Conservation (phyloP, 1,140 invertebrate genomes). For the Prorops nasuta region DNA sequence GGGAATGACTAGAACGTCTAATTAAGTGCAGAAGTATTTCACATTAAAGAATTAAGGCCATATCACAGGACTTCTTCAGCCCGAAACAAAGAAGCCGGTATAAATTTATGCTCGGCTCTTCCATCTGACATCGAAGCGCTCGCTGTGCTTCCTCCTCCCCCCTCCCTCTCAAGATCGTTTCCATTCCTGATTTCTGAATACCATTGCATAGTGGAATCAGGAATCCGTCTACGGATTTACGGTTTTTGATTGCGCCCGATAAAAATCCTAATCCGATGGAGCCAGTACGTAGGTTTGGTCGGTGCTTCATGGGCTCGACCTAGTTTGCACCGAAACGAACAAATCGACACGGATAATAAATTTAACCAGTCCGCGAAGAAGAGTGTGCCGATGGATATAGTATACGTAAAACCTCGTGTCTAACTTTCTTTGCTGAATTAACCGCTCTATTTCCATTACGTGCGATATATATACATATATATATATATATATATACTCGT, state of each 20-base stretch:
- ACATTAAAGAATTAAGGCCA: slow-evolving; percentile 18
- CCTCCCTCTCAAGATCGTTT: too few relatives aligned
- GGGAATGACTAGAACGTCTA: slow-evolving; percentile 10
- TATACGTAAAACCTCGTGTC: too few relatives aligned
- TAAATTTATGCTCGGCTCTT: neutral
- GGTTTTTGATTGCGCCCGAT: slow-evolving; percentile 13
- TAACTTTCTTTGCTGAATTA: too few relatives aligned
- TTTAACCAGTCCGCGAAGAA: too few relatives aligned
- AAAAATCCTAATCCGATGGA: slow-evolving; percentile 19
- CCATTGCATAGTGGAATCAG: slow-evolving; percentile 6
- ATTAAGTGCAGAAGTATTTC: slow-evolving; percentile 30
- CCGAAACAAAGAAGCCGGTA: neutral
- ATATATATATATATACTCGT: too few relatives aligned
- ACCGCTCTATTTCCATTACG: too few relatives aligned
- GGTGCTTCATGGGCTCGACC: too few relatives aligned
- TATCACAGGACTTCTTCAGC: neutral
- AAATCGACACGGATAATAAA: too few relatives aligned
- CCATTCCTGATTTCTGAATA: too few relatives aligned
- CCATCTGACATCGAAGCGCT: slow-evolving; percentile 6
- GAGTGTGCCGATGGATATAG: too few relatives aligned
- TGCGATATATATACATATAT: too few relatives aligned
- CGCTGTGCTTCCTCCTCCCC: slow-evolving; percentile 7
- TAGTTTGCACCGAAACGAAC: too few relatives aligned
- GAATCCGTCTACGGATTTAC: slow-evolving; percentile 9
- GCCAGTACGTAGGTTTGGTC: slow-evolving; percentile 17